Evolutionary conservation across 2,113 vertebrate genomes (phyloP).

Genomic region (Leucopternis melanops): DNA sequence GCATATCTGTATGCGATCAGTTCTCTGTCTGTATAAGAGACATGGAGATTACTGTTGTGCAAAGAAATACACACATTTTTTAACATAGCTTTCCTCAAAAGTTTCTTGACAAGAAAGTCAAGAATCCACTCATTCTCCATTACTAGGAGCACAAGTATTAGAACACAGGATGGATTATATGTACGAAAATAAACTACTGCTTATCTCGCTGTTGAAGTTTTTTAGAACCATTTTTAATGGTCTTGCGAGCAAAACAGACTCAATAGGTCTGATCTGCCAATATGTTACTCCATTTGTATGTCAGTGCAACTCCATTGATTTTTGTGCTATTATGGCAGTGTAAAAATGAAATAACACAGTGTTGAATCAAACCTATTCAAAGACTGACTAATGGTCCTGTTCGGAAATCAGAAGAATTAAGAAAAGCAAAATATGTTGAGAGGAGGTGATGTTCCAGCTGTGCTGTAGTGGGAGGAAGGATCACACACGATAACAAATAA

Average conservation of each 20-base stretch:
- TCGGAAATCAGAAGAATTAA: conserved; percentile 34
- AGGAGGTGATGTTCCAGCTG: conserved; percentile 22
- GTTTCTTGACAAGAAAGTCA: neutral
- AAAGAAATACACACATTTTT: neutral
- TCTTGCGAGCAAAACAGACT: neutral
- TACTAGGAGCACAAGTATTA: neutral
- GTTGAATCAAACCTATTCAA: neutral
- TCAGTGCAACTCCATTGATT: conserved; percentile 27
- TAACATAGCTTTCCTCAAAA: neutral
- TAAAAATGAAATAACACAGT: conserved; percentile 22
- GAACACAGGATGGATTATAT: neutral
- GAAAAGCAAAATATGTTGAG: conserved; percentile 23
- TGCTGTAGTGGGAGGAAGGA: conserved; percentile 7
- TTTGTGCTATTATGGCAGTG: neutral
- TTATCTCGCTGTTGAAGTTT: neutral
- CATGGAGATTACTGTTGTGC: neutral
- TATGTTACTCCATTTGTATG: neutral
- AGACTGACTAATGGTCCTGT: neutral
- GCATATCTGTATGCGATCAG: neutral
- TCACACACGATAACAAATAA: neutral
- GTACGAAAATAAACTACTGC: neutral
- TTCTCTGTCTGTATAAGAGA: neutral
- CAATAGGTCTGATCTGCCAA: neutral
- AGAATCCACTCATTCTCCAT: neutral
- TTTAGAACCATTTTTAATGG: neutral